These are phyloP conservation scores for Phania funesta DNA, from an alignment of 2,888 invertebrate species.

Conservation along the genomic window DNA sequence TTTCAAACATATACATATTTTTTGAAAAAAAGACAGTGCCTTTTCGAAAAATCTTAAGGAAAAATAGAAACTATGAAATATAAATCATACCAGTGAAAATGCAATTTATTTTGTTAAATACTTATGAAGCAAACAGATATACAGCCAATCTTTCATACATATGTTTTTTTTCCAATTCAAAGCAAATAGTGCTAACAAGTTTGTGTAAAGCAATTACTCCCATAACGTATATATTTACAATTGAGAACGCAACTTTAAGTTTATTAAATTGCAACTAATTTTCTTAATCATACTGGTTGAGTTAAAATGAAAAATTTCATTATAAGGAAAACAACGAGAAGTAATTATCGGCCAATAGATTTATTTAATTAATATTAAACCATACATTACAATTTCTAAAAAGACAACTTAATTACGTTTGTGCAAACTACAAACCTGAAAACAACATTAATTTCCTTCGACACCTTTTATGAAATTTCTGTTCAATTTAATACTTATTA, in stretches of 20 bases:
- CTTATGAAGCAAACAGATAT: too few relatives aligned
- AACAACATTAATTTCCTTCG: conserved; percentile 4
- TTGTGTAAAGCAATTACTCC: neutral
- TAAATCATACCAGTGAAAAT: too few relatives aligned
- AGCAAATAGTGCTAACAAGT: neutral
- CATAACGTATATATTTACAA: neutral
- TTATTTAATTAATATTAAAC: neutral
- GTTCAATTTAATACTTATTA: neutral
- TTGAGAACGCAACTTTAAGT: neutral
- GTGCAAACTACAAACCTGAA: neutral
- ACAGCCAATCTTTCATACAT: too few relatives aligned
- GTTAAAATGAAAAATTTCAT: neutral
- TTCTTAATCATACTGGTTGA: neutral
- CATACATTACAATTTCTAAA: neutral
- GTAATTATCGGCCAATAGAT: conserved; percentile 19
- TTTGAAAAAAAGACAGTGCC: too few relatives aligned
- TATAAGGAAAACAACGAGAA: conserved; percentile 1
- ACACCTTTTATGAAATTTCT: conserved; percentile 24
- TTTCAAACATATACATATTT: too few relatives aligned
- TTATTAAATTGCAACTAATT: neutral
- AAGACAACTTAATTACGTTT: conserved; percentile 23
- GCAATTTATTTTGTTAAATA: too few relatives aligned
- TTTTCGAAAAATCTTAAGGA: too few relatives aligned
- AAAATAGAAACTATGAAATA: too few relatives aligned
- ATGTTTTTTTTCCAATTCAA: neutral